Evolutionary conservation across 53 echinoderm and acorn worm genomes (phyloP).

Genomic region (Holothuria scabra): DNA sequence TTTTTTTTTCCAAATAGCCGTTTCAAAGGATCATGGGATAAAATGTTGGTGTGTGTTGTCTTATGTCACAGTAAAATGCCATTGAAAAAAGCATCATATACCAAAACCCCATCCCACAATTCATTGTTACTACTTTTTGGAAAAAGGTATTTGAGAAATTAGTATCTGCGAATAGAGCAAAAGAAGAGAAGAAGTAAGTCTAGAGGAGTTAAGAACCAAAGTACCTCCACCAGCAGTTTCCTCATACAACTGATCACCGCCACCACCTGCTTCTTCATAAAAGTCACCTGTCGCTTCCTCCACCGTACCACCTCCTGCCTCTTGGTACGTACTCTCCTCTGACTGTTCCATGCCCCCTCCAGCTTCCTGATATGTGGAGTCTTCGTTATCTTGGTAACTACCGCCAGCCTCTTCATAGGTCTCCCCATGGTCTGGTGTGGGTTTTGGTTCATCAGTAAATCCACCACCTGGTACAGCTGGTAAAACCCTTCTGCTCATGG

Average conservation of each 20-base stretch:
- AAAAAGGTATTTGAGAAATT: no score
- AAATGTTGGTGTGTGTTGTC: no score
- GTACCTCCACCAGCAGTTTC: slow-evolving; percentile 23
- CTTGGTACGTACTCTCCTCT: slow-evolving; percentile 34
- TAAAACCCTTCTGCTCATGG: slow-evolving; percentile 28
- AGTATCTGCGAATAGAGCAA: no score
- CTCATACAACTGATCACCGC: neutral
- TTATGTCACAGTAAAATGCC: no score
- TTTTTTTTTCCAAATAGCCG: no score
- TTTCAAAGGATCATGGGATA: no score
- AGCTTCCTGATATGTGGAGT: slow-evolving; percentile 33
- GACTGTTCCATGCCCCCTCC: neutral
- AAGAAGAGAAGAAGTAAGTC: no score
- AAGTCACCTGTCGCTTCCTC: slow-evolving; percentile 26
- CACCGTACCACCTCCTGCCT: slow-evolving; percentile 32
- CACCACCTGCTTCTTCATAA: slow-evolving; percentile 31
- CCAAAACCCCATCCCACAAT: no score
- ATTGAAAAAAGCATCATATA: no score
- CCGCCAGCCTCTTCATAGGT: slow-evolving; percentile 54
- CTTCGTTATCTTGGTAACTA: slow-evolving; percentile 18
- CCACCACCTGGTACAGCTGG: slow-evolving; percentile 29
- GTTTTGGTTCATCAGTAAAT: slow-evolving; percentile 40
- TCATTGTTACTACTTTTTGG: no score
- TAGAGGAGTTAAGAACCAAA: neutral
- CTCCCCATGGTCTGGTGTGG: slow-evolving; percentile 47